Percentiles rank a stretch among this genome's conserved stretches.
Conservation (phyloP, 1,140 invertebrate species). For the Teleogryllus occipitalis region DNA sequence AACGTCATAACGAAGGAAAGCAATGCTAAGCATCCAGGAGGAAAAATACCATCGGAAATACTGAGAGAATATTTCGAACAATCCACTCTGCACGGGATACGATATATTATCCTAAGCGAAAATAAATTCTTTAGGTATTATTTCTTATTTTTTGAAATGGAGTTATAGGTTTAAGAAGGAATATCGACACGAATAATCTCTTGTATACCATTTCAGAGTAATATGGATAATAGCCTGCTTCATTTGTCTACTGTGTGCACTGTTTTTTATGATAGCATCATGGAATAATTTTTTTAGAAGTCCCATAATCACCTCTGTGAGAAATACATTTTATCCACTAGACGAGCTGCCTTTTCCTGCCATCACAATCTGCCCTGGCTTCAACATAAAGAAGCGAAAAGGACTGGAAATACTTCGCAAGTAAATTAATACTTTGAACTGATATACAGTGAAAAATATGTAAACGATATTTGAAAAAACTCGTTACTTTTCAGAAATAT, state of each 20-base stretch:
- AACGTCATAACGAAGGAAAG: no score
- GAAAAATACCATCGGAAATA: not conserved
- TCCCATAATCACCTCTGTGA: constrained; percentile 23
- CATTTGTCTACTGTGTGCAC: not conserved
- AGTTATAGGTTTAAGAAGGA: not conserved
- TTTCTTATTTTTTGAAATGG: no score
- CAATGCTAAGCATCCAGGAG: no score
- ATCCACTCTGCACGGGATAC: not conserved
- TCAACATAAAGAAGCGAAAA: constrained; percentile 27
- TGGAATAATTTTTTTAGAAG: constrained; percentile 6
- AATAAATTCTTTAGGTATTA: not conserved
- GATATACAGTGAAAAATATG: no score
- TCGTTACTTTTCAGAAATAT: no score
- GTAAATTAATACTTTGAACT: constrained; percentile 3
- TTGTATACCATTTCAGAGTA: not conserved
- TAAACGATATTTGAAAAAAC: no score
- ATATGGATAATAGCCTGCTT: constrained; percentile 7
- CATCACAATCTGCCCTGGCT: constrained; percentile 29
- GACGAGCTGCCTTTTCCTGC: constrained; percentile 30
- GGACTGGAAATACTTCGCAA: not conserved
- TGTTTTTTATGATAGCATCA: not conserved
- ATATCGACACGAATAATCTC: not conserved
- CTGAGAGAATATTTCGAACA: not conserved
- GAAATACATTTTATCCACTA: constrained; percentile 30
- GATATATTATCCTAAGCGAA: not conserved